Conservation (phyloP, 2,113 vertebrate genomes). For the Gavialis gangeticus region DNA sequence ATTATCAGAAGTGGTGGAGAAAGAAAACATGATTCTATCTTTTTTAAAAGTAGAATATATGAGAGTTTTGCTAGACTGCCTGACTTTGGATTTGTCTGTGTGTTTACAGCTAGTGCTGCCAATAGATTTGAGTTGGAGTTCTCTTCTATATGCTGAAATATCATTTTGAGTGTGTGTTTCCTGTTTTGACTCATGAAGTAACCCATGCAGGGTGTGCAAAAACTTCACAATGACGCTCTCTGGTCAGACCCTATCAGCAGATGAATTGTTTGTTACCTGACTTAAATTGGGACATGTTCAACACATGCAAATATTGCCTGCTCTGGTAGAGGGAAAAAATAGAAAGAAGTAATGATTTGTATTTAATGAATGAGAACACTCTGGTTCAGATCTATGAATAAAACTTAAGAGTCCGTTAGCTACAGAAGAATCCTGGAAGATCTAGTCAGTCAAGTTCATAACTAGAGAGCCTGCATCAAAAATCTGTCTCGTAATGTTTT, state of each 20-base stretch:
- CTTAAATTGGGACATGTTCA: conserved; percentile 3
- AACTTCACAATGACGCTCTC: conserved; percentile 13
- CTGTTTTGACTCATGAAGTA: conserved; percentile 3
- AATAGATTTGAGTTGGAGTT: conserved; percentile 5
- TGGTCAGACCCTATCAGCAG: conserved; percentile 40
- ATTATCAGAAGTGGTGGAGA: background rate
- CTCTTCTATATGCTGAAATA: conserved; percentile 29
- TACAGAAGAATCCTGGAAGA: background rate
- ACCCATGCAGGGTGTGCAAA: conserved; percentile 7
- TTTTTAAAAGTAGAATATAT: background rate
- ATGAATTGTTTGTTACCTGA: conserved; percentile 43
- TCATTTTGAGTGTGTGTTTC: background rate
- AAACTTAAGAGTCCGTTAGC: conserved; percentile 25
- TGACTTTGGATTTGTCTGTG: conserved; percentile 33
- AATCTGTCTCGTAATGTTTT: conserved; percentile 19
- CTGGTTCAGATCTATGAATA: conserved; percentile 25
- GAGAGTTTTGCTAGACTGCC: conserved; percentile 17
- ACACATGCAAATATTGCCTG: background rate
- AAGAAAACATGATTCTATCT: conserved; percentile 6
- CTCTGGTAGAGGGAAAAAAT: background rate
- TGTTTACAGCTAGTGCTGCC: conserved; percentile 33
- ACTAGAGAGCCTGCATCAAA: background rate
- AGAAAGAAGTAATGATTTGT: conserved; percentile 1
- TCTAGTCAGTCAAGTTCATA: background rate
- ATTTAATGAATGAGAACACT: background rate